These are phyloP conservation scores for Berghia stephanieae DNA, from an alignment of 1,140 invertebrate species.

Conservation along the genomic window DNA sequence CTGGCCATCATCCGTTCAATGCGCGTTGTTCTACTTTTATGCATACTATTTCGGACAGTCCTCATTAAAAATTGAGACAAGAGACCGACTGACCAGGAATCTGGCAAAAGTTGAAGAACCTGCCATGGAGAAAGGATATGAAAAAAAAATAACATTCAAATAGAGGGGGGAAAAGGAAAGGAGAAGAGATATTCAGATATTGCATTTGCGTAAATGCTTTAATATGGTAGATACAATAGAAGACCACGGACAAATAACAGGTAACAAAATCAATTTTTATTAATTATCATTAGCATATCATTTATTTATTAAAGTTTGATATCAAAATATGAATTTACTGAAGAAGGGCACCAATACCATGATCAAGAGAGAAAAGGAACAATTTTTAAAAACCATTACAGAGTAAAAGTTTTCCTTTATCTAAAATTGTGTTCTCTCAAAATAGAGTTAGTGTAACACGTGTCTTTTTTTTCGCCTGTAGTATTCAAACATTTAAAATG, in stretches of 20 bases:
- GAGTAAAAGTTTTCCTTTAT: too few relatives aligned
- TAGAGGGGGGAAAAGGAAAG: not conserved
- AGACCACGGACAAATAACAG: not conserved
- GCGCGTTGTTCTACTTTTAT: constrained; percentile 62
- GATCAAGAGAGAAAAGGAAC: too few relatives aligned
- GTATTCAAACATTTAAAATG: too few relatives aligned
- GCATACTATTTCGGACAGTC: constrained; percentile 64
- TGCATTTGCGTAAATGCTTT: not conserved
- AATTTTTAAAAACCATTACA: too few relatives aligned
- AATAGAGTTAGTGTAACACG: too few relatives aligned
- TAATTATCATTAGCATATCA: too few relatives aligned
- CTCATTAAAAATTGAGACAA: constrained; percentile 66
- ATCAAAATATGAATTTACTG: too few relatives aligned
- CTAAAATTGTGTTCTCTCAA: too few relatives aligned
- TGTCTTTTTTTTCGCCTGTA: too few relatives aligned
- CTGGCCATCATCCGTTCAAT: constrained; percentile 67
- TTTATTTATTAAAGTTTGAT: too few relatives aligned
- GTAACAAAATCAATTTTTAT: not conserved
- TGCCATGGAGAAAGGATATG: constrained; percentile 37
- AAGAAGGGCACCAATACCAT: too few relatives aligned
- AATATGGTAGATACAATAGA: not conserved
- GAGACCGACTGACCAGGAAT: constrained; percentile 67
- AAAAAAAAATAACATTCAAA: constrained; percentile 7
- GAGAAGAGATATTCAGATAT: not conserved
- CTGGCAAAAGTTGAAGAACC: constrained; percentile 68